Evolutionary conservation across 53 echinoderm and acorn worm species (phyloP).

Genomic region (Glandiceps talaboti): DNA sequence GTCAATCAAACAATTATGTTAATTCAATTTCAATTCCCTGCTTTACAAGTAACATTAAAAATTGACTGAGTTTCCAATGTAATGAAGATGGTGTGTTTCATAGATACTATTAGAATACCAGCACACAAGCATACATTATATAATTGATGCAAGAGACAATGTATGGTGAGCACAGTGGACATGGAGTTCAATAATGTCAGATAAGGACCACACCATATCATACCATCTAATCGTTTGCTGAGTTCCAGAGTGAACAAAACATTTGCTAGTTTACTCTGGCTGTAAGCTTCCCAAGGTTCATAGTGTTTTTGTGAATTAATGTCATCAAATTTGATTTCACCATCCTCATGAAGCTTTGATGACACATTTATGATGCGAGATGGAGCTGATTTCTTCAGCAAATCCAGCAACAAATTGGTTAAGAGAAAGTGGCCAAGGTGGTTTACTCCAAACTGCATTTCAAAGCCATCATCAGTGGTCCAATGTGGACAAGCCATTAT

Average conservation of each 20-base stretch:
- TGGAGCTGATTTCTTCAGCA: constrained; percentile 43
- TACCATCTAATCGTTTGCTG: constrained; percentile 34
- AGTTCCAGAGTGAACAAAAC: constrained; percentile 73
- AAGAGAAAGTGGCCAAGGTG: constrained; percentile 83
- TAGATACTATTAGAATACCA: too few relatives aligned
- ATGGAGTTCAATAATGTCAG: too few relatives aligned
- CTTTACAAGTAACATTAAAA: too few relatives aligned
- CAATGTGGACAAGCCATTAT: constrained; percentile 16
- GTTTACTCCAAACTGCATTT: constrained; percentile 81
- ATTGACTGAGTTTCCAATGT: too few relatives aligned
- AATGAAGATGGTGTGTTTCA: too few relatives aligned
- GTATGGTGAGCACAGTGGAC: too few relatives aligned
- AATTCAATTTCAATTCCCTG: too few relatives aligned
- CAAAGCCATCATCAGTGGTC: constrained; percentile 70
- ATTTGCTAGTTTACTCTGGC: constrained; percentile 74
- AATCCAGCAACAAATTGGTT: constrained; percentile 52
- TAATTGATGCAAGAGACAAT: too few relatives aligned
- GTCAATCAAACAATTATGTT: too few relatives aligned
- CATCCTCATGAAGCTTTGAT: constrained; percentile 50
- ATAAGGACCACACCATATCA: too few relatives aligned
- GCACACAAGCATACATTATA: too few relatives aligned
- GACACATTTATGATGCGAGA: constrained; percentile 71
- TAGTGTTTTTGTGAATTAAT: constrained; percentile 43
- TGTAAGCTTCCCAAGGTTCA: constrained; percentile 40
- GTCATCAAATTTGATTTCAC: constrained; percentile 52